A percentile compares a stretch with the other conserved stretches of the same genome.
Evolutionary conservation across 2,888 invertebrate genomes (phyloP).

Genomic region (Dendrolimus houi): DNA sequence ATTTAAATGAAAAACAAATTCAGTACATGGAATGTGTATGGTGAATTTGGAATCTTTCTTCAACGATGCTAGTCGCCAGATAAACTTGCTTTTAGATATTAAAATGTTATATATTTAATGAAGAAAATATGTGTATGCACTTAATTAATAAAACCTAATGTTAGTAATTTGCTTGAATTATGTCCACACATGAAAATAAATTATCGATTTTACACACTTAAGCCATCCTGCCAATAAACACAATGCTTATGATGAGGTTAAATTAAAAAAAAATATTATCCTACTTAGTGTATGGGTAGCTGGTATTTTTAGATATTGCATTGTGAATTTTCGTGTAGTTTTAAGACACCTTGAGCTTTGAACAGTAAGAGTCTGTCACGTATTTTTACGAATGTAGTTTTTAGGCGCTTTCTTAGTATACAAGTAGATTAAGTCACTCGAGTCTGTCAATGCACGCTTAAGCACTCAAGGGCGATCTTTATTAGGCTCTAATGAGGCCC

Average conservation of each 20-base stretch:
- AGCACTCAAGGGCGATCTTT: not conserved
- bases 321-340: conserved; percentile 73
- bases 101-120: conserved; percentile 48
- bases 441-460: conserved; percentile 5
- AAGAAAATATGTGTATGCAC: conserved; percentile 56
- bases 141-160: conserved; percentile 60
- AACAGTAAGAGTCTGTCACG: conserved; percentile 62
- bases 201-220: conserved; percentile 60
- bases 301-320: conserved; percentile 74
- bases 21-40: conserved; percentile 10
- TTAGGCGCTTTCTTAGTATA: conserved; percentile 9
- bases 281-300: conserved; percentile 70
- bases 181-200: conserved; percentile 60
- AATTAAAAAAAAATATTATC: conserved; percentile 49
- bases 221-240: conserved; percentile 72
- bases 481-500: not conserved
- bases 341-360: conserved; percentile 73
- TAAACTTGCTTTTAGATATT: conserved; percentile 61
- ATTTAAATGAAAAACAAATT: conserved; percentile 10
- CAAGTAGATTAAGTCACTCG: not conserved
- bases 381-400: conserved; percentile 58
- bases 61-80: conserved; percentile 68
- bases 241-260: conserved; percentile 73
- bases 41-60: conserved; percentile 71
- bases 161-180: conserved; percentile 65